phyloP scores from a whole-genome alignment of 2,797 vertebrate genomes.

The Xenentodon cancila region DNA sequence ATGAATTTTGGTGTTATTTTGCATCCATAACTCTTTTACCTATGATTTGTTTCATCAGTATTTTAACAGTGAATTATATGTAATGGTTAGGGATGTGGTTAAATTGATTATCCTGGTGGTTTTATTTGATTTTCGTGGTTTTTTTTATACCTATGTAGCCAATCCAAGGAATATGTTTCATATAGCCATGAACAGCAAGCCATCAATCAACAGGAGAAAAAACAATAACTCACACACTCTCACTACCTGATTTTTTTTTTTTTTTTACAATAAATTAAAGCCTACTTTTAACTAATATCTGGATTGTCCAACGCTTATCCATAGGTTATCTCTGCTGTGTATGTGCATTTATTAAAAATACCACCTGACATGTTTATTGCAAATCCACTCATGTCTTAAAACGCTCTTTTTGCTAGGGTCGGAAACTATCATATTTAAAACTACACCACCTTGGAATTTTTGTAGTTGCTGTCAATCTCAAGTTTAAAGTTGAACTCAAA shows the following conservation, averaged over 20 bases:
- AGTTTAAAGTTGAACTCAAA: conserved; percentile 67
- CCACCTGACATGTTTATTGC: conserved; percentile 8
- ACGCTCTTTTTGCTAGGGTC: conserved; percentile 32
- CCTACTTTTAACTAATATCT: conserved; percentile 5
- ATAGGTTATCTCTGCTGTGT: conserved; percentile 1
- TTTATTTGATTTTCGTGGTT: neutral
- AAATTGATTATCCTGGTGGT: conserved; percentile 1
- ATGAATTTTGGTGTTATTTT: neutral
- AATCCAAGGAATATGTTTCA: neutral
- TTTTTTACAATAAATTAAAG: conserved; percentile 6
- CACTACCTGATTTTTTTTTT: neutral
- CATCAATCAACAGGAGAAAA: conserved; percentile 13
- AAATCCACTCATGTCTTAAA: conserved; percentile 15
- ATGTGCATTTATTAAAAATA: conserved; percentile 7
- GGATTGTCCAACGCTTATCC: neutral
- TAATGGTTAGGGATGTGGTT: neutral
- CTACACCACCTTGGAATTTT: conserved; percentile 10
- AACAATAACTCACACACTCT: neutral
- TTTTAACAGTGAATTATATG: neutral
- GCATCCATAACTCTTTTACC: neutral
- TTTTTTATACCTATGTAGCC: conserved; percentile 3
- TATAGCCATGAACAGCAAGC: neutral
- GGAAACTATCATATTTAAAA: conserved; percentile 30
- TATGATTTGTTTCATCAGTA: neutral
- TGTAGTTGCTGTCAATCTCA: conserved; percentile 63